Evolutionary conservation across 2,113 vertebrate species (phyloP).

Genomic region (Beaufortia kweichowensis): DNA sequence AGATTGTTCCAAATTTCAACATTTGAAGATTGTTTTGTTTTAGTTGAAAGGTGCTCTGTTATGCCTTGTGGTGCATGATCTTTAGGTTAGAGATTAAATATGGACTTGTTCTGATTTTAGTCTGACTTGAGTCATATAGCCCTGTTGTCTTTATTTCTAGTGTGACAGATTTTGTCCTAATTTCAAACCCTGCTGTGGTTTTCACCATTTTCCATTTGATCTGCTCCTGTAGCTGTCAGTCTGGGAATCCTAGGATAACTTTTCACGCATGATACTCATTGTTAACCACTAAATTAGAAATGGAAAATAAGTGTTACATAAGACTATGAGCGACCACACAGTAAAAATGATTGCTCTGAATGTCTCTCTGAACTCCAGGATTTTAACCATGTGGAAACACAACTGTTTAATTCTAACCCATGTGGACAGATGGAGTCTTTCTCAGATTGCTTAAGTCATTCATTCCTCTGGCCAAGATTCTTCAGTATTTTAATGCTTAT

Average conservation of each 20-base stretch:
- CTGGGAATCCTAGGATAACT: not conserved
- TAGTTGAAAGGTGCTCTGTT: not conserved
- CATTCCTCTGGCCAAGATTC: slow-evolving; percentile 7
- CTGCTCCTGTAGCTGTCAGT: not conserved
- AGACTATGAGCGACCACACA: not conserved
- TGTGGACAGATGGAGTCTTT: slow-evolving; percentile 4
- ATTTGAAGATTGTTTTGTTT: too few relatives aligned
- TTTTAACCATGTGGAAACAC: slow-evolving; percentile 43
- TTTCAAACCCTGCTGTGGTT: slow-evolving; percentile 7
- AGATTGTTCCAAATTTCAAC: too few relatives aligned
- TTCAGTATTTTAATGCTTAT: not conserved
- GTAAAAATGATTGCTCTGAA: slow-evolving; percentile 31
- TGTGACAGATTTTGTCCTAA: not conserved
- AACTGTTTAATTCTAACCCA: slow-evolving; percentile 24
- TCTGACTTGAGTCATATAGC: not conserved
- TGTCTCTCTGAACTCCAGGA: slow-evolving; percentile 5
- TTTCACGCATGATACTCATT: slow-evolving; percentile 17
- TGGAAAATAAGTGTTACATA: slow-evolving; percentile 33
- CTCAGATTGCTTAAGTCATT: slow-evolving; percentile 17
- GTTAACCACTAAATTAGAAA: not conserved
- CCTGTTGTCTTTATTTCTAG: not conserved
- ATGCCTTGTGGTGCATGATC: not conserved
- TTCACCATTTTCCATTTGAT: not conserved
- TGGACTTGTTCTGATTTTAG: not conserved
- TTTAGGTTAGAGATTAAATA: not conserved